phyloP scores from a whole-genome alignment of 2,888 invertebrate species.

The Drosophila niveifrons region DNA sequence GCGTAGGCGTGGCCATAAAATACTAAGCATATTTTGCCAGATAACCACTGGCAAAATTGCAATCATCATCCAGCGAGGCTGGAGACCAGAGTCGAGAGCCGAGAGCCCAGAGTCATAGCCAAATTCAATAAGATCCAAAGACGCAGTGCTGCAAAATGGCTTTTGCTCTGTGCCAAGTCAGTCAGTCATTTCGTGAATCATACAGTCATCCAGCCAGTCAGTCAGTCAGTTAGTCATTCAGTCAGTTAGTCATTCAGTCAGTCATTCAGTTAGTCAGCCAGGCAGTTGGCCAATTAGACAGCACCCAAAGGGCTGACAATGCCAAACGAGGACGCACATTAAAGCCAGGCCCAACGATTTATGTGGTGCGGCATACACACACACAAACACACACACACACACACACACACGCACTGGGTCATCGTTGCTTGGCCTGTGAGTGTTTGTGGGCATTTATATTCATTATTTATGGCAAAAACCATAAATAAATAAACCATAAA shows the following conservation, averaged over 20 bases:
- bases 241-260: slow-evolving; percentile 9
- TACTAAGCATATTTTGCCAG: slow-evolving; percentile 61
- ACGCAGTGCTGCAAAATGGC: slow-evolving; percentile 50
- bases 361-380: slow-evolving; percentile 53
- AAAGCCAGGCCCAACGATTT: slow-evolving; percentile 62
- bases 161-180: slow-evolving; percentile 43
- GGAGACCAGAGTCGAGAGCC: not conserved
- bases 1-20: slow-evolving; percentile 49
- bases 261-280: slow-evolving; percentile 26
- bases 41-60: slow-evolving; percentile 42
- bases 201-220: not conserved
- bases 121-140: slow-evolving; percentile 45
- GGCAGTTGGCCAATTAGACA: slow-evolving; percentile 75
- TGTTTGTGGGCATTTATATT: slow-evolving; percentile 11
- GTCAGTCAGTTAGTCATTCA: slow-evolving; percentile 5
- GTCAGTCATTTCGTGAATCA: not conserved
- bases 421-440: slow-evolving; percentile 36
- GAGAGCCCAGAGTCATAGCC: slow-evolving; percentile 17
- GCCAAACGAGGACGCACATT: slow-evolving; percentile 72
- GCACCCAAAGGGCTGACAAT: slow-evolving; percentile 64
- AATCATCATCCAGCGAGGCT: slow-evolving; percentile 27
- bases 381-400: slow-evolving; percentile 10
- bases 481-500: slow-evolving; percentile 63
- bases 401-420: slow-evolving; percentile 31
- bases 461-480: slow-evolving; percentile 58